Percentiles rank a stretch among this genome's conserved stretches.
Conservation (phyloP, 2,888 invertebrate species). For the Tetheella fluctuosa region DNA sequence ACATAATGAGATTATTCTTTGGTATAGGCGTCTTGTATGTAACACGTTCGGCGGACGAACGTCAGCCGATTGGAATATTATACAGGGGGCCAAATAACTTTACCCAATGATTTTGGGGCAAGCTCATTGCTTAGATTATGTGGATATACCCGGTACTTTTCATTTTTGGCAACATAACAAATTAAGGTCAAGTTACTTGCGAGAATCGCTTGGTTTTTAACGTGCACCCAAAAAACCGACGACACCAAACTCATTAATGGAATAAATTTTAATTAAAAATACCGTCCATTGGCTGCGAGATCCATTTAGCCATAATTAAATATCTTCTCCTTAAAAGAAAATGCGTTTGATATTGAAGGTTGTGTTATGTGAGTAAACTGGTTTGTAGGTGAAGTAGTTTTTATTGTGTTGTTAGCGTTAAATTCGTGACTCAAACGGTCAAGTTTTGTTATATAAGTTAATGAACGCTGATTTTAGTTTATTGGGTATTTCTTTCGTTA, state of each 20-base stretch:
- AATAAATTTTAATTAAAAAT: slow-evolving; percentile 2
- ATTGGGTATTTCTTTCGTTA: background rate
- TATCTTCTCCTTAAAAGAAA: background rate
- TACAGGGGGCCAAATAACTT: slow-evolving; percentile 43
- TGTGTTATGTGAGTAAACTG: no score
- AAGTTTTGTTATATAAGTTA: background rate
- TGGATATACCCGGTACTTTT: slow-evolving; percentile 34
- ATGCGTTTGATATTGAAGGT: background rate
- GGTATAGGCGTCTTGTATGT: slow-evolving; percentile 30
- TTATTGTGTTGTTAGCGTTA: background rate
- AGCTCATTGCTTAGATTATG: slow-evolving; percentile 41
- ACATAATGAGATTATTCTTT: slow-evolving; percentile 43
- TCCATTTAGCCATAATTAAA: background rate
- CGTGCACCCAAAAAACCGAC: background rate
- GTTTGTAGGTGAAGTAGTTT: no score
- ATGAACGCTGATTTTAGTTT: background rate
- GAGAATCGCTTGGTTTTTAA: background rate
- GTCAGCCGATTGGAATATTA: slow-evolving; percentile 60
- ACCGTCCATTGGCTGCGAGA: background rate
- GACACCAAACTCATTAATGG: background rate
- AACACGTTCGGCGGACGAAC: slow-evolving; percentile 40
- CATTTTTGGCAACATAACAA: background rate
- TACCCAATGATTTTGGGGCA: slow-evolving; percentile 18
- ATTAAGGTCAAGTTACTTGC: slow-evolving; percentile 8
- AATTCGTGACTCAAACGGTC: background rate